Evolutionary conservation across 2,888 invertebrate genomes (phyloP).

Genomic region (Acanthosoma haemorrhoidale): DNA sequence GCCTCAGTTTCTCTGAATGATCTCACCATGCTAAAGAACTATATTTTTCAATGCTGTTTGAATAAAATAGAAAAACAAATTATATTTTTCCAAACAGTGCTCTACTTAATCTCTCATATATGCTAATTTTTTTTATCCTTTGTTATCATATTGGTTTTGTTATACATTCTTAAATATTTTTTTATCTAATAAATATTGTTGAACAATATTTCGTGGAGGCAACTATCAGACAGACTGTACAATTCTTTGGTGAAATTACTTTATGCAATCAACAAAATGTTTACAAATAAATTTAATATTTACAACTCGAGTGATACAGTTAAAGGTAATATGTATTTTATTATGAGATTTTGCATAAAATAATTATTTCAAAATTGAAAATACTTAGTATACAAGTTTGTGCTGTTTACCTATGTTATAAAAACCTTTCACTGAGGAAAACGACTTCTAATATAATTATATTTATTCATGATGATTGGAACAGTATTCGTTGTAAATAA

Average conservation of each 20-base stretch:
- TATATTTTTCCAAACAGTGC: slow-evolving; percentile 33
- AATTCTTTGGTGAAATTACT: slow-evolving; percentile 15
- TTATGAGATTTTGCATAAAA: slow-evolving; percentile 22
- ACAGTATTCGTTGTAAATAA: slow-evolving; percentile 37
- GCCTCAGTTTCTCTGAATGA: slow-evolving; percentile 4
- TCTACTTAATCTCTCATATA: slow-evolving; percentile 38
- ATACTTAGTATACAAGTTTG: slow-evolving; percentile 27
- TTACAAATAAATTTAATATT: background rate
- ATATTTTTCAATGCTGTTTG: background rate
- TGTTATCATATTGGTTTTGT: slow-evolving; percentile 17
- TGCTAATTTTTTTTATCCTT: slow-evolving; percentile 33
- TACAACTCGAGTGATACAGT: background rate
- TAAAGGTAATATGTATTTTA: background rate
- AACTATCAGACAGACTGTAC: slow-evolving; percentile 30
- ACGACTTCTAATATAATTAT: slow-evolving; percentile 20
- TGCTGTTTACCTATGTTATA: slow-evolving; percentile 23
- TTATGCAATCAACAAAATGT: slow-evolving; percentile 18
- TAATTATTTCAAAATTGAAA: slow-evolving; percentile 24
- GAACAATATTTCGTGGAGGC: slow-evolving; percentile 24
- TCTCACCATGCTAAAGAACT: background rate
- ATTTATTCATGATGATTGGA: slow-evolving; percentile 29
- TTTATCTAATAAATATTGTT: slow-evolving; percentile 25
- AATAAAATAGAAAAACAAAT: slow-evolving; percentile 31
- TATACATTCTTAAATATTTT: background rate
- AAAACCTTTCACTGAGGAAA: slow-evolving; percentile 21